These are phyloP conservation scores for Mesochorus sp. DNA, from an alignment of 2,888 invertebrate genomes.

Conservation along the genomic window DNA sequence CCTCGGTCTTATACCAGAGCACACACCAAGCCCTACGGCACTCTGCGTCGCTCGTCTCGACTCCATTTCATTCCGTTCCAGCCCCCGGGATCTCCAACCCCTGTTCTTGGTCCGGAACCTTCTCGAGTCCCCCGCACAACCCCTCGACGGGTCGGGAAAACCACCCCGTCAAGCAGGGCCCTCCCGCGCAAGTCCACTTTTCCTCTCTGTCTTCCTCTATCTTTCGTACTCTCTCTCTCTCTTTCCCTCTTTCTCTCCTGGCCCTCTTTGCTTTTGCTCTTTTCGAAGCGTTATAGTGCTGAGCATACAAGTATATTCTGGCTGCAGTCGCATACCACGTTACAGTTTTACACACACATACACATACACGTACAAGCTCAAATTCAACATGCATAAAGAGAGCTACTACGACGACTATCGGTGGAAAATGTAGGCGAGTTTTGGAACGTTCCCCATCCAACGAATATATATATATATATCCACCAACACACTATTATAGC, in stretches of 20 bases:
- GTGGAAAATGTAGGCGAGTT: constrained; percentile 37
- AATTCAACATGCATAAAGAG: constrained; percentile 45
- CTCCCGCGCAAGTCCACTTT: constrained; percentile 72
- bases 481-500: constrained; percentile 57
- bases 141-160: constrained; percentile 69
- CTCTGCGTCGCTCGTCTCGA: constrained; percentile 70
- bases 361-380: no score
- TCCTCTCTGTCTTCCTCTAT: constrained; percentile 53
- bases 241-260: constrained; percentile 39
- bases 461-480: constrained; percentile 33
- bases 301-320: constrained; percentile 40
- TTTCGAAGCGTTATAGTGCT: constrained; percentile 25
- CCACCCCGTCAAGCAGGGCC: constrained; percentile 76
- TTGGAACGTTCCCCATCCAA: constrained; percentile 45
- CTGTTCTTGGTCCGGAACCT: constrained; percentile 67
- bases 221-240: constrained; percentile 63
- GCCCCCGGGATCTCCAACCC: constrained; percentile 84
- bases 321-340: constrained; percentile 47
- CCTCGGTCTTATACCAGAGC: constrained; percentile 61
- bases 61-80: constrained; percentile 85
- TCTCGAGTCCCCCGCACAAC: constrained; percentile 55
- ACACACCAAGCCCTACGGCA: constrained; percentile 67
- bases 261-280: constrained; percentile 42
- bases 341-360: constrained; percentile 27
- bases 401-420: constrained; percentile 35